phyloP scores from a whole-genome alignment of 2,797 vertebrate genomes.

The Philypnodon macrostomus region DNA sequence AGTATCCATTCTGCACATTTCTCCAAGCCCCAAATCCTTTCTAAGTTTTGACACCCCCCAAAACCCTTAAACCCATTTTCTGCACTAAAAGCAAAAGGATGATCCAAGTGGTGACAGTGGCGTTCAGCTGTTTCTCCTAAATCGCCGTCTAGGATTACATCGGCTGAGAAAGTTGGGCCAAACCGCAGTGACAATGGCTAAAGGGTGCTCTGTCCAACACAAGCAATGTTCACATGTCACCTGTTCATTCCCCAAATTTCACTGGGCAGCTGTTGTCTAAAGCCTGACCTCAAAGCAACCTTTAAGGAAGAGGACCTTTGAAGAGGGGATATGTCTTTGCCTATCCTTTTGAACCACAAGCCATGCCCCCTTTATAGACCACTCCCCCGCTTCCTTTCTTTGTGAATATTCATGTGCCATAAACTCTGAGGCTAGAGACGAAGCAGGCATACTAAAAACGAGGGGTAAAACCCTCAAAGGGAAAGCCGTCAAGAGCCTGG shows the following conservation, averaged over 20 bases:
- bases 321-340: background rate
- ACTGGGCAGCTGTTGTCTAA: conserved; percentile 60
- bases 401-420: conserved; percentile 68
- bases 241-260: conserved; percentile 69
- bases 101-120: conserved; percentile 33
- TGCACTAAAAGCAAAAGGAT: conserved; percentile 37
- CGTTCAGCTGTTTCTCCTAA: conserved; percentile 54
- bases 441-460: conserved; percentile 56
- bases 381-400: conserved; percentile 14
- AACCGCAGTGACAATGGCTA: conserved; percentile 21
- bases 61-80: conserved; percentile 58
- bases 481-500: conserved; percentile 35
- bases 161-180: conserved; percentile 53
- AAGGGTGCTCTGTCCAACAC: conserved; percentile 11
- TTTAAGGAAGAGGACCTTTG: conserved; percentile 7
- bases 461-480: conserved; percentile 54
- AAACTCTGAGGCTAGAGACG: conserved; percentile 46
- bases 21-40: conserved; percentile 29
- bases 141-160: conserved; percentile 48
- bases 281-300: conserved; percentile 55
- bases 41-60: conserved; percentile 49
- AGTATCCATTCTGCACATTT: conserved; percentile 24
- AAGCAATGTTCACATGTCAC: conserved; percentile 58
- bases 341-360: conserved; percentile 9
- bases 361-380: conserved; percentile 29